Evolutionary conservation across 2,797 vertebrate genomes (phyloP), one percentile per base, ranked within the genome.

Genomic region (Acanthurus tractus): DNA sequence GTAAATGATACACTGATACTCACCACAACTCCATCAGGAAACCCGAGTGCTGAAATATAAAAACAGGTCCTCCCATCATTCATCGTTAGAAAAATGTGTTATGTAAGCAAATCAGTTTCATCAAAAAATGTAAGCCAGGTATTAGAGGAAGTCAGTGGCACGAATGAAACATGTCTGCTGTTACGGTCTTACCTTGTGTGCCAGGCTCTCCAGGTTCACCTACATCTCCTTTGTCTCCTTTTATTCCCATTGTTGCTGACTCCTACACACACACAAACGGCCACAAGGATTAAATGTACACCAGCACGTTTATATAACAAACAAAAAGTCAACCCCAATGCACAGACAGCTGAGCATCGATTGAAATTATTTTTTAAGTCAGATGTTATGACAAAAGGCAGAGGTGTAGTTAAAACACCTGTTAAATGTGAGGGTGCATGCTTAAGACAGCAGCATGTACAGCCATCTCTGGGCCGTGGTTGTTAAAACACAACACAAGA

Each of bases 161-260:
- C 1, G 13, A 40, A 59, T 44, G 13, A 45, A 8, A 49, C 42
- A n/a, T 53, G 14, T 45, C 10, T 53, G 1, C 6, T 29, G 38
- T 22, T 1, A 22, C 50, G 54, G 2, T 55, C 80, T 83, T 93
- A 97, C 96, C 96, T 92, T 95, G 90, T 81, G 94, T 90, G 54
- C 96, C 97, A 25, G 96, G 94, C 72, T 96, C 95, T 84, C 96
- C 97, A 29, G 96, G 94, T 76, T 86, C 38, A 25, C 97, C 97
- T 62, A 86, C 83, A 12, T 97, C 96, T 81, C 97, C 97, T 86
- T 97, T 97, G 58, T 97, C 96, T 84, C 97, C 97, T 96, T 98
- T 97, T n/a, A 88, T 53, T 53, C 85, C 91, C 80, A 90, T 90
- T 45, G 82, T 54, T 6, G 77, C 87, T 92, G 87, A 46, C 6